phyloP scores from a whole-genome alignment of 2,113 vertebrate species.

The Merops nubicus region DNA sequence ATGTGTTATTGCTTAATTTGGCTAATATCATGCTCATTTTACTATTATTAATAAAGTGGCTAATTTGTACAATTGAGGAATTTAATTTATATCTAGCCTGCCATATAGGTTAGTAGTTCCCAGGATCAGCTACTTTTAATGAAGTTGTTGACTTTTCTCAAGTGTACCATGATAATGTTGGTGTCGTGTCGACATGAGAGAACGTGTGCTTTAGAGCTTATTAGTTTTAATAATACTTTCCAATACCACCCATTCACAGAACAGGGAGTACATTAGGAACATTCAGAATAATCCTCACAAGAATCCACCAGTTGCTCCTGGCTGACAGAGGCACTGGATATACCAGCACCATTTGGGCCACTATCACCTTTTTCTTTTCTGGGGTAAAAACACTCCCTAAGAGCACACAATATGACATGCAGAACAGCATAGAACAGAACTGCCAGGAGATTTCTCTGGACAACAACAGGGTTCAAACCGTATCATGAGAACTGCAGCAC shows the following conservation, averaged over 20 bases:
- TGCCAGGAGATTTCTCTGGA: neutral
- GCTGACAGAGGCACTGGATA: neutral
- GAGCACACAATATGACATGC: neutral
- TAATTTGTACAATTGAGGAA: neutral
- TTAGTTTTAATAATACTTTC: neutral
- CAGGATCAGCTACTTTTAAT: neutral
- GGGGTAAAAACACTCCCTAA: neutral
- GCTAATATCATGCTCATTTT: neutral
- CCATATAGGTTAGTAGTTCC: neutral
- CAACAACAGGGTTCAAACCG: neutral
- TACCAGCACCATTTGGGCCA: neutral
- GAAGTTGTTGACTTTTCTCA: constrained; percentile 1
- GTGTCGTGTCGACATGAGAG: neutral
- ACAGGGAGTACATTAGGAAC: neutral
- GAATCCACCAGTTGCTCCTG: neutral
- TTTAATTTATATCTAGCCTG: neutral
- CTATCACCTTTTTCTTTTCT: neutral
- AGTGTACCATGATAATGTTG: neutral
- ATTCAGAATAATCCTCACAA: neutral
- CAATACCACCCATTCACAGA: neutral
- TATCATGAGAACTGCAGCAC: neutral
- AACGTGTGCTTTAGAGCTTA: neutral
- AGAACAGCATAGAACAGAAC: neutral
- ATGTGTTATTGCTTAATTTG: neutral
- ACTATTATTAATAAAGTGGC: neutral